A percentile compares a stretch with the other conserved stretches of the same genome.
phyloP scores from a whole-genome alignment of 2,888 invertebrate species.

The Elgonia sp. region DNA sequence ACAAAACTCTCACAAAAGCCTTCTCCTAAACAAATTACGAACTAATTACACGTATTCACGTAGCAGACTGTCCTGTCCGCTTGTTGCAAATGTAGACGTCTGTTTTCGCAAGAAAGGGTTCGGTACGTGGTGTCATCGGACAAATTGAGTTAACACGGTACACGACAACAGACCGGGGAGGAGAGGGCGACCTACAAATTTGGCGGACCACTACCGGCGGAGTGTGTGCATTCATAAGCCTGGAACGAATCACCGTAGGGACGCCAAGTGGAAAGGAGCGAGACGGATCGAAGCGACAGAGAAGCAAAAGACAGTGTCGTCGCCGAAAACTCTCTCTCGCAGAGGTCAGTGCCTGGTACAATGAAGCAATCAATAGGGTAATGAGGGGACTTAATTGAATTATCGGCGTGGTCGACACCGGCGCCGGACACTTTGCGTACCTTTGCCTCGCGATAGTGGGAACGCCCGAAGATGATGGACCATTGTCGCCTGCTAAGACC shows the following conservation, averaged over 20 bases:
- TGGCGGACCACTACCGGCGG: conserved; percentile 75
- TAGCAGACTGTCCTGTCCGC: conserved; percentile 23
- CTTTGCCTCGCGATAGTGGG: conserved; percentile 82
- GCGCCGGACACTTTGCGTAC: conserved; percentile 81
- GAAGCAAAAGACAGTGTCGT: conserved; percentile 56
- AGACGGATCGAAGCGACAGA: conserved; percentile 51
- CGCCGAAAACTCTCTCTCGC: conserved; percentile 80
- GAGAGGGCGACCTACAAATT: conserved; percentile 69
- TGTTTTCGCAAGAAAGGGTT: conserved; percentile 74
- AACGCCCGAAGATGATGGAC: conserved; percentile 70
- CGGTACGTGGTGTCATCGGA: conserved; percentile 71
- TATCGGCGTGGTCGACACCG: conserved; percentile 85
- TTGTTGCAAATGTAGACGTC: conserved; percentile 67
- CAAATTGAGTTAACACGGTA: conserved; percentile 79
- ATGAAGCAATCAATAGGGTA: conserved; percentile 87
- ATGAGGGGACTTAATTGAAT: conserved; percentile 87
- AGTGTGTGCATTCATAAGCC: conserved; percentile 76
- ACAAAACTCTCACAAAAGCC: conserved; percentile 7
- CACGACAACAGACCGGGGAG: conserved; percentile 74
- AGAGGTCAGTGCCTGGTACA: conserved; percentile 83
- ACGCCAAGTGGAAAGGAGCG: conserved; percentile 71
- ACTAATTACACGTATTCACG: conserved; percentile 67
- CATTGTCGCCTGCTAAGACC: conserved; percentile 67
- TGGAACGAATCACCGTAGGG: conserved; percentile 76
- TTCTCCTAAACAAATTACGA: conserved; percentile 36